A percentile compares a stretch with the other conserved stretches of the same genome.
Evolutionary conservation across 2,797 vertebrate genomes (phyloP).

Genomic region (Scolopax rusticola): DNA sequence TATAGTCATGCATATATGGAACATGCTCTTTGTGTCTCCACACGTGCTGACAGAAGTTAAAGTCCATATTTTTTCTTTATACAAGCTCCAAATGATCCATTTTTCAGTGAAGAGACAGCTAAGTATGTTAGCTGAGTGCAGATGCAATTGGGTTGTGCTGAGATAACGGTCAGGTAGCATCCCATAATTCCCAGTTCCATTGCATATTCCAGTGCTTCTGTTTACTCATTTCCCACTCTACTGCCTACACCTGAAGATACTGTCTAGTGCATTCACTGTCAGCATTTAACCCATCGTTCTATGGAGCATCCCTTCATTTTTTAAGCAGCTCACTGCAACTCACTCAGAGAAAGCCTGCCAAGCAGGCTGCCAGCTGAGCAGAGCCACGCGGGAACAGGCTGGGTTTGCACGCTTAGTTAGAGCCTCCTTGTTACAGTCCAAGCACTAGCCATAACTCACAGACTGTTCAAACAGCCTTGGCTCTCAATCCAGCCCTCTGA

Average conservation of each 20-base stretch:
- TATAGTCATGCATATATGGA: not conserved
- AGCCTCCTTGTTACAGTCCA: not conserved
- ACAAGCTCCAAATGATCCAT: not conserved
- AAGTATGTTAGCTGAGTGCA: not conserved
- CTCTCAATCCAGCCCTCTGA: not conserved
- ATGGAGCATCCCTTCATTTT: not conserved
- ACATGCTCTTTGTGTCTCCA: not conserved
- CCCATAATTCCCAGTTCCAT: not conserved
- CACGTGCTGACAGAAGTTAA: not conserved
- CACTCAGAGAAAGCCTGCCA: not conserved
- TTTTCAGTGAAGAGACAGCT: not conserved
- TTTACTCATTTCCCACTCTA: slow-evolving; percentile 9
- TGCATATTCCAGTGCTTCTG: not conserved
- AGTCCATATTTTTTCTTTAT: not conserved
- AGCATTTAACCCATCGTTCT: not conserved
- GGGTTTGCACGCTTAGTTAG: slow-evolving; percentile 37
- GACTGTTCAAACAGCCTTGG: slow-evolving; percentile 12
- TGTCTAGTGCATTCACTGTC: not conserved
- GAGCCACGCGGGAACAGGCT: not conserved
- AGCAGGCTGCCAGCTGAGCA: slow-evolving; percentile 42
- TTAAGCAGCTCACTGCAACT: not conserved
- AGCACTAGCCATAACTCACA: not conserved
- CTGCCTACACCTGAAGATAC: not conserved
- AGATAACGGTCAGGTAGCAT: not conserved
- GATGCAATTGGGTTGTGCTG: not conserved